These are phyloP conservation scores for Pandemis cinnamomeana DNA, from an alignment of 2,888 invertebrate species.

Conservation along the genomic window DNA sequence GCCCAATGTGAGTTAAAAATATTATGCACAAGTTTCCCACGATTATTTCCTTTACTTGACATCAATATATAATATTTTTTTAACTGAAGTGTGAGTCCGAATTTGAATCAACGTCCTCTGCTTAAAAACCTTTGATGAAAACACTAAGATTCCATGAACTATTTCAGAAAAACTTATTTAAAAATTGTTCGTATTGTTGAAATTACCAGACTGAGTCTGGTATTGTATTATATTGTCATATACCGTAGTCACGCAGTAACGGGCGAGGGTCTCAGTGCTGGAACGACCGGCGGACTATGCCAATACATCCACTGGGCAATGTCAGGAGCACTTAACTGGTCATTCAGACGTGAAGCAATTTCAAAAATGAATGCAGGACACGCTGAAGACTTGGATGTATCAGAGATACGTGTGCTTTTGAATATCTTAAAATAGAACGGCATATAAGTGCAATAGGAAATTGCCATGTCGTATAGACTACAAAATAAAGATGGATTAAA, in stretches of 20 bases:
- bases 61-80: too few species aligned
- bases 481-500: too few species aligned
- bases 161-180: neutral
- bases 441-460: too few species aligned
- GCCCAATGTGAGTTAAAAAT: too few species aligned
- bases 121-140: too few species aligned
- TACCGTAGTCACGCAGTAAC: constrained; percentile 46
- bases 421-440: too few species aligned
- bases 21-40: too few species aligned
- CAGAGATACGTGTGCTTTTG: neutral
- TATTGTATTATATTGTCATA: neutral
- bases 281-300: constrained; percentile 67
- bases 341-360: constrained; percentile 41
- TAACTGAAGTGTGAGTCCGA: too few species aligned
- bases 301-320: constrained; percentile 60
- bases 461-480: too few species aligned
- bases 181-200: neutral
- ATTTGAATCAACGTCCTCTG: too few species aligned
- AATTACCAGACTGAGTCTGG: neutral
- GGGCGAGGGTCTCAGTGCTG: constrained; percentile 50
- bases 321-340: constrained; percentile 53
- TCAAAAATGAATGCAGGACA: constrained; percentile 15
- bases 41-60: too few species aligned
- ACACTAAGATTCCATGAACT: too few species aligned
- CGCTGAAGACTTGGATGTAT: neutral